Conservation (phyloP, 2,113 vertebrate genomes). For the Chamaea fasciata region DNA sequence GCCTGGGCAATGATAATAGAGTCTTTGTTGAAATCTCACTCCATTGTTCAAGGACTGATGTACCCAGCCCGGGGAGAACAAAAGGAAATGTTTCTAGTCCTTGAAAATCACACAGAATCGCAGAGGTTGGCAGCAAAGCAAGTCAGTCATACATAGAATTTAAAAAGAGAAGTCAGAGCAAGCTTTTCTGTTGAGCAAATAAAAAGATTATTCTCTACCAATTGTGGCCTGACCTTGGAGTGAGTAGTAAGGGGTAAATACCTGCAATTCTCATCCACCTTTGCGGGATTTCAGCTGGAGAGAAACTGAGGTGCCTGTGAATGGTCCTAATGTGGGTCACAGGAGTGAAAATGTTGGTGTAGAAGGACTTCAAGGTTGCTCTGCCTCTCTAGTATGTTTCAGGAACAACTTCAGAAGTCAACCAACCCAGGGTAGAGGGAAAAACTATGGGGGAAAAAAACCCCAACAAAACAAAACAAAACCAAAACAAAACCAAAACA, state of each 20-base stretch:
- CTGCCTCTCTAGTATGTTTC: neutral
- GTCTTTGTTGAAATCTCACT: conserved; percentile 14
- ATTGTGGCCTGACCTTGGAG: neutral
- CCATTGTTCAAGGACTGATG: conserved; percentile 3
- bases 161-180: neutral
- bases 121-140: neutral
- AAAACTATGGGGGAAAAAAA: no score
- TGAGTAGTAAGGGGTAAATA: neutral
- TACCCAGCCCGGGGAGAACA: neutral
- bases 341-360: neutral
- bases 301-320: neutral
- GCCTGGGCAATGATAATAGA: neutral
- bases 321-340: neutral
- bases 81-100: conserved; percentile 16
- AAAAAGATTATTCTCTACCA: neutral
- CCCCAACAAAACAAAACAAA: no score
- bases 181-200: neutral
- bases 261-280: neutral
- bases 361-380: no score
- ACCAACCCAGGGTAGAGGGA: neutral
- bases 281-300: neutral
- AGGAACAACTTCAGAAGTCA: neutral
- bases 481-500: no score
- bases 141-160: neutral
- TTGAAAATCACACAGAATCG: neutral